These are phyloP conservation scores for Bombus huntii DNA, from an alignment of 1,140 invertebrate genomes.

Conservation along the genomic window DNA sequence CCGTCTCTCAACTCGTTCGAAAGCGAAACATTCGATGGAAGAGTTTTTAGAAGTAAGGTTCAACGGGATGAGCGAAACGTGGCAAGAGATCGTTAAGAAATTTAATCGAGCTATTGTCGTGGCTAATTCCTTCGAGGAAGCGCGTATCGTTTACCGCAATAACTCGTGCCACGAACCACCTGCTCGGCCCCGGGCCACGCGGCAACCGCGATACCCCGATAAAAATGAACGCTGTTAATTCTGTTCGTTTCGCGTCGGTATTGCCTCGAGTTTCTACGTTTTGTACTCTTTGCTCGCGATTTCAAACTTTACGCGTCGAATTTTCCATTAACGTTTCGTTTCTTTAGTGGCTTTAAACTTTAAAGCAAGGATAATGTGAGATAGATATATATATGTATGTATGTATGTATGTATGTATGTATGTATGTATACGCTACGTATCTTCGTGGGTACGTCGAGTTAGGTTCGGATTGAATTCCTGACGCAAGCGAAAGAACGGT, in stretches of 20 bases:
- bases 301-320: neutral
- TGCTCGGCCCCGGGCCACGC: constrained; percentile 23
- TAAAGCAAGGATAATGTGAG: no score
- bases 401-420: no score
- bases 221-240: constrained; percentile 25
- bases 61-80: neutral
- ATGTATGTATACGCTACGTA: no score
- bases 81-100: neutral
- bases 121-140: constrained; percentile 38
- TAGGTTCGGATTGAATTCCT: no score
- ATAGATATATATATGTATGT: no score
- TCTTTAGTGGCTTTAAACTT: no score
- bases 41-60: neutral
- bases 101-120: constrained; percentile 39
- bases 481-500: neutral
- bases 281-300: neutral
- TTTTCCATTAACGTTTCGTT: neutral
- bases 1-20: accelerated
- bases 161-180: constrained; percentile 38
- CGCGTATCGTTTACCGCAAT: constrained; percentile 23
- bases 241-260: neutral
- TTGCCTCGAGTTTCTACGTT: neutral
- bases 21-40: neutral
- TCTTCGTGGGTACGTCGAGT: no score
- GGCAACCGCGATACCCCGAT: neutral